phyloP scores from a whole-genome alignment of 2,113 vertebrate species.

The Oreochromis aureus region DNA sequence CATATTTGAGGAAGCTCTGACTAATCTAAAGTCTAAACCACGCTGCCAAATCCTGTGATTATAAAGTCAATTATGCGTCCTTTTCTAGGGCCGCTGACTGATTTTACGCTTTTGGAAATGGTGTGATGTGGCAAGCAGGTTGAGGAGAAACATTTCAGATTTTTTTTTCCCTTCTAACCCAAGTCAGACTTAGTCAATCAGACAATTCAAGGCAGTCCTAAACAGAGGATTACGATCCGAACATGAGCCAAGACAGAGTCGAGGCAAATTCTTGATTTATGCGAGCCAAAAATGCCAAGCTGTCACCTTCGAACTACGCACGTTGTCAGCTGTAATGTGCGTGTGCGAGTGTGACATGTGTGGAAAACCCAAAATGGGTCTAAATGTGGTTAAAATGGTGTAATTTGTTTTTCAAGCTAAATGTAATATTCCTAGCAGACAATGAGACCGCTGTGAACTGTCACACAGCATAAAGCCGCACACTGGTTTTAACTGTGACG shows the following conservation, averaged over 20 bases:
- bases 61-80: conserved; percentile 10
- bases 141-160: not conserved
- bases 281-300: conserved; percentile 28
- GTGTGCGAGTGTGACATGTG: conserved; percentile 9
- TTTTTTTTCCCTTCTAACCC: not conserved
- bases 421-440: conserved; percentile 57
- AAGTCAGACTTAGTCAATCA: conserved; percentile 13
- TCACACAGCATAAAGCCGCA: conserved; percentile 56
- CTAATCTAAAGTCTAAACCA: not conserved
- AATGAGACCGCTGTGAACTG: conserved; percentile 60
- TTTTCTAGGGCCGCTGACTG: conserved; percentile 8
- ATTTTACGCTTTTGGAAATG: conserved; percentile 7
- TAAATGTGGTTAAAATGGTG: conserved; percentile 40
- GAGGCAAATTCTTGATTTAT: not conserved
- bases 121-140: not conserved
- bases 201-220: not conserved
- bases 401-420: conserved; percentile 55
- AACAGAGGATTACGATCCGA: conserved; percentile 10
- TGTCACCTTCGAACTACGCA: conserved; percentile 16
- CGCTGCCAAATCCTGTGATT: conserved; percentile 7
- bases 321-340: conserved; percentile 23
- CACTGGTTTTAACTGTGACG: not conserved
- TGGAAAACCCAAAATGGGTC: conserved; percentile 17
- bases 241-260: conserved; percentile 3
- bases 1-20: not conserved